These are phyloP conservation scores for Leptoteleia sp. DNA, from an alignment of 1,140 invertebrate species.

Conservation along the genomic window DNA sequence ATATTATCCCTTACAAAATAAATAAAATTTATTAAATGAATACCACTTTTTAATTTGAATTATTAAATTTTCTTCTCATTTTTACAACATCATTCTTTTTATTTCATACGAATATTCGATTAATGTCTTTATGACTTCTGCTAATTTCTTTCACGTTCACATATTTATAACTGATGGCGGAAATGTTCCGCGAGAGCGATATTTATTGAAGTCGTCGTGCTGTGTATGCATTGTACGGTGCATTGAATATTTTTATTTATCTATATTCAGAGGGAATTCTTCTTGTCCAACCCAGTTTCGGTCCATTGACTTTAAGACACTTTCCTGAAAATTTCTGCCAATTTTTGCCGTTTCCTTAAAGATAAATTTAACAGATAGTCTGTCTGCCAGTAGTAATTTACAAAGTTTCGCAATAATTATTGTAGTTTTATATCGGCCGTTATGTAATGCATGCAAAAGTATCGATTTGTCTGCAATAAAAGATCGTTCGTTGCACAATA, in stretches of 20 bases:
- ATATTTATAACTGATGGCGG: constrained; percentile 4
- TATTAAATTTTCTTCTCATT: no score
- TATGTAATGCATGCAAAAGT: neutral
- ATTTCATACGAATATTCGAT: no score
- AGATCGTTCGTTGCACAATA: constrained; percentile 9
- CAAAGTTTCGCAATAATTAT: constrained; percentile 38
- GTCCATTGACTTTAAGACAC: constrained; percentile 36
- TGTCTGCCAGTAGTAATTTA: constrained; percentile 18
- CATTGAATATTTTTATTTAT: constrained; percentile 42
- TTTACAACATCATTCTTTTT: no score
- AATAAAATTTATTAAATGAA: no score
- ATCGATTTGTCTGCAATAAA: neutral
- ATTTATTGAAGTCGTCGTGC: constrained; percentile 13
- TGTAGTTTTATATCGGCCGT: constrained; percentile 5
- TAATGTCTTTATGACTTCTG: no score
- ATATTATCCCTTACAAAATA: no score
- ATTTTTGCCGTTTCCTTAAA: constrained; percentile 37
- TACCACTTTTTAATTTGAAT: no score
- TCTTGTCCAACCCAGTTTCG: constrained; percentile 43
- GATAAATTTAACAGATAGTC: constrained; percentile 34
- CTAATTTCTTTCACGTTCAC: neutral
- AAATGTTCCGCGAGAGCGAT: constrained; percentile 18
- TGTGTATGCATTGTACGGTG: neutral
- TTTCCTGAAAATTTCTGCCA: constrained; percentile 31
- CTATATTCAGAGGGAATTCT: constrained; percentile 27